phyloP scores from a whole-genome alignment of 2,797 vertebrate species.

The Crocodylus rhombifer region DNA sequence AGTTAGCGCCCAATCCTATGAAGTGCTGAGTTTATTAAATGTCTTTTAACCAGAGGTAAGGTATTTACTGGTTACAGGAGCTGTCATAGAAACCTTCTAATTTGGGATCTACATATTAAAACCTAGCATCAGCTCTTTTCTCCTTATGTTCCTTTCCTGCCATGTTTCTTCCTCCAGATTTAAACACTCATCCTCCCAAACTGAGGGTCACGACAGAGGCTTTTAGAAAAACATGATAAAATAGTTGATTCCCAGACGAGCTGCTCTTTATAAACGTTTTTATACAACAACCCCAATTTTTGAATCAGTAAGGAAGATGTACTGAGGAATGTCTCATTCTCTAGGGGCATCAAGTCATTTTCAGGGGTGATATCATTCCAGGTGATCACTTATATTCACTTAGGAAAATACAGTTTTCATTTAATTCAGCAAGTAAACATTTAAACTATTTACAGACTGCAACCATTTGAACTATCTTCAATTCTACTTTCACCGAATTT shows the following conservation, averaged over 20 bases:
- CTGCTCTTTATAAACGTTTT: not conserved
- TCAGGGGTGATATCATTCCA: not conserved
- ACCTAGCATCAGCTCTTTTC: fast-evolving
- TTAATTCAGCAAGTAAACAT: not conserved
- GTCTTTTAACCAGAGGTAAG: not conserved
- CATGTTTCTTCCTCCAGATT: not conserved
- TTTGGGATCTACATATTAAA: not conserved
- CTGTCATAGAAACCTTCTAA: not conserved
- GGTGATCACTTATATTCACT: not conserved
- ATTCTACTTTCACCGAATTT: not conserved
- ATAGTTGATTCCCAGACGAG: not conserved
- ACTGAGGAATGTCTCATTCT: not conserved
- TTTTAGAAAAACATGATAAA: not conserved
- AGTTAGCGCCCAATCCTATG: not conserved
- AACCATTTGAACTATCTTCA: not conserved
- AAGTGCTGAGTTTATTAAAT: not conserved
- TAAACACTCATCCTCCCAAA: not conserved
- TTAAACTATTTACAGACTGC: not conserved
- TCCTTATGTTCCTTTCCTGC: not conserved
- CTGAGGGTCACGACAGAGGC: not conserved
- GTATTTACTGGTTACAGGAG: not conserved
- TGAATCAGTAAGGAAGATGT: not conserved
- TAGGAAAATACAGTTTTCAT: not conserved
- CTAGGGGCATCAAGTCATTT: not conserved
- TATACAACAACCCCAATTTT: not conserved